Percentiles rank a stretch among this genome's conserved stretches.
Evolutionary conservation across 2,113 vertebrate genomes (phyloP).

Genomic region (Rutilus rutilus): DNA sequence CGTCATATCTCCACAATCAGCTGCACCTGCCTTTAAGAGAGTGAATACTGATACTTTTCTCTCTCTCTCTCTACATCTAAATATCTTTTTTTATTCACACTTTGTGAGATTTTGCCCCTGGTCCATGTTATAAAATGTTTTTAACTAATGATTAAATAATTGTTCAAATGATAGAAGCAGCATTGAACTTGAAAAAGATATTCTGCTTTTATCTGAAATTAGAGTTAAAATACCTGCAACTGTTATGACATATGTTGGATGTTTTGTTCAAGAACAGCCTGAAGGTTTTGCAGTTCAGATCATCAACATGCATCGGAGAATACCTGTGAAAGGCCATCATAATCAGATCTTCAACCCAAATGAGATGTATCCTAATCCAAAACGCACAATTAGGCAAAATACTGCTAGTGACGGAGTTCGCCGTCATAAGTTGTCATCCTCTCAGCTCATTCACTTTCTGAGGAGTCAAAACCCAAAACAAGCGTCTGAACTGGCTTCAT

Average conservation of each 20-base stretch:
- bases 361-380: background rate
- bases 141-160: background rate
- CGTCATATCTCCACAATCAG: background rate
- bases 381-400: background rate
- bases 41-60: too few species aligned
- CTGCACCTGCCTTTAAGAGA: background rate
- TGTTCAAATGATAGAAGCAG: background rate
- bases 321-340: background rate
- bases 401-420: background rate
- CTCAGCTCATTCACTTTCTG: constrained; percentile 71
- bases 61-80: too few species aligned
- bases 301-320: background rate
- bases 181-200: background rate
- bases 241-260: background rate
- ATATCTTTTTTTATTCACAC: too few species aligned
- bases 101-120: too few species aligned
- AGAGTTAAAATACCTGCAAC: background rate
- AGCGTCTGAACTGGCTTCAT: constrained; percentile 1
- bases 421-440: constrained; percentile 74
- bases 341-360: background rate
- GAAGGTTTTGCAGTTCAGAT: background rate
- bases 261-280: background rate
- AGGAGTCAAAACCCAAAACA: constrained; percentile 18
- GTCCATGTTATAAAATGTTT: background rate
- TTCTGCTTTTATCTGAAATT: background rate